These are phyloP conservation scores for Cryptus armator DNA, from an alignment of 2,888 invertebrate genomes.

Conservation along the genomic window DNA sequence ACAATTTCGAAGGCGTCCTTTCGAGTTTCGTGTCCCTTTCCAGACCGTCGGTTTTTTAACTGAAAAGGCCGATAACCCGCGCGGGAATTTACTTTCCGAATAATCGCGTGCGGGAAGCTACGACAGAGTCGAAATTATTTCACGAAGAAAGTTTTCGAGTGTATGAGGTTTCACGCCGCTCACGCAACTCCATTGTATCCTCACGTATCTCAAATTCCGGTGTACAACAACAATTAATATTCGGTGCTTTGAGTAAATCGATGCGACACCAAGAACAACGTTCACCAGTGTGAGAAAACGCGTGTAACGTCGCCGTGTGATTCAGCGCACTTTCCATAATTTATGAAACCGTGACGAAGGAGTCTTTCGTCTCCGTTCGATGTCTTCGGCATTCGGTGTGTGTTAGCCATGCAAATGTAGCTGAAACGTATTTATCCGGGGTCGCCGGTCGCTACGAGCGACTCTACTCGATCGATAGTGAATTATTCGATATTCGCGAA, in stretches of 20 bases:
- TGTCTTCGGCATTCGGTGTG: background rate
- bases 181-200: too few species aligned
- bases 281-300: background rate
- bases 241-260: background rate
- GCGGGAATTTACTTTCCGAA: background rate
- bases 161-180: too few species aligned
- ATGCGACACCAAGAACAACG: background rate
- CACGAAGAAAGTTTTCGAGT: background rate
- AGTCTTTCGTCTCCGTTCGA: background rate
- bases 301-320: background rate
- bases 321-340: slow-evolving; percentile 9
- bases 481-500: slow-evolving; percentile 49
- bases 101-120: background rate
- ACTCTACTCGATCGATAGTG: slow-evolving; percentile 31
- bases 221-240: too few species aligned
- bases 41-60: too few species aligned
- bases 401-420: background rate
- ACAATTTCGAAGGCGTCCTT: slow-evolving; percentile 15
- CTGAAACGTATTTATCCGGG: background rate
- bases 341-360: background rate
- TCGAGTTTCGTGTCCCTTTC: too few species aligned
- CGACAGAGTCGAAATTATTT: background rate
- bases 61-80: background rate
- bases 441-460: slow-evolving; percentile 5
- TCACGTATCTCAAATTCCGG: too few species aligned